These are phyloP conservation scores for Sinonovacula constricta DNA, from an alignment of 1,140 invertebrate species.

Conservation along the genomic window DNA sequence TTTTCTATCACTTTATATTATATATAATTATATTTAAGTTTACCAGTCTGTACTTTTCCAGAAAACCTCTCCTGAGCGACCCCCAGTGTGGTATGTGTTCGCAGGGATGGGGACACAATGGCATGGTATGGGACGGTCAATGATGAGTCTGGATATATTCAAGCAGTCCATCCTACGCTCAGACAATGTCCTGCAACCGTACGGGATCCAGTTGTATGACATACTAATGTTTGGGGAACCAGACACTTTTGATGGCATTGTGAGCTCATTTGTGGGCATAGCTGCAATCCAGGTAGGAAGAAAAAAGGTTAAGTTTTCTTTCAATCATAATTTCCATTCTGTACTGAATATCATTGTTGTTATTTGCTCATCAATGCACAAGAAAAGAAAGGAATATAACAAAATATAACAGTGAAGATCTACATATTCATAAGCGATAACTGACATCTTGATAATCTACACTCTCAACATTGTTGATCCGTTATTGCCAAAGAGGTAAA, in stretches of 20 bases:
- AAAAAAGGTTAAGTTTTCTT: too few relatives aligned
- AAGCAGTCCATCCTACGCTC: constrained; percentile 87
- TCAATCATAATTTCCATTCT: too few relatives aligned
- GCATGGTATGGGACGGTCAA: constrained; percentile 92
- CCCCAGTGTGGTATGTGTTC: constrained; percentile 96
- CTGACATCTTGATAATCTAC: too few relatives aligned
- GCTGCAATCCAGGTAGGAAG: constrained; percentile 96
- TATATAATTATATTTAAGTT: too few relatives aligned
- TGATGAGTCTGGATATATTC: constrained; percentile 91
- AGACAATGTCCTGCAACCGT: constrained; percentile 86
- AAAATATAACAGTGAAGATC: too few relatives aligned
- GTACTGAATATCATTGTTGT: too few relatives aligned
- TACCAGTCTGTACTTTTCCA: constrained; percentile 45
- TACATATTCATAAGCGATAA: too few relatives aligned
- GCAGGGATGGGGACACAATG: constrained; percentile 98
- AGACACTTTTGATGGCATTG: constrained; percentile 88
- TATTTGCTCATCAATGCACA: too few relatives aligned
- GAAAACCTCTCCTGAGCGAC: constrained; percentile 73
- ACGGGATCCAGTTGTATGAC: constrained; percentile 89
- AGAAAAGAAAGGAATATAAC: too few relatives aligned
- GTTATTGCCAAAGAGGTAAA: too few relatives aligned
- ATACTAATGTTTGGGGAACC: constrained; percentile 88
- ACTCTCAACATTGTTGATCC: too few relatives aligned
- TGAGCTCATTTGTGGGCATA: constrained; percentile 95
- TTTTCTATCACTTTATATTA: too few relatives aligned